Evolutionary conservation across 2,797 vertebrate genomes (phyloP), one percentile per base, ranked within the genome.

Genomic region (Rhinatrema bivittatum): DNA sequence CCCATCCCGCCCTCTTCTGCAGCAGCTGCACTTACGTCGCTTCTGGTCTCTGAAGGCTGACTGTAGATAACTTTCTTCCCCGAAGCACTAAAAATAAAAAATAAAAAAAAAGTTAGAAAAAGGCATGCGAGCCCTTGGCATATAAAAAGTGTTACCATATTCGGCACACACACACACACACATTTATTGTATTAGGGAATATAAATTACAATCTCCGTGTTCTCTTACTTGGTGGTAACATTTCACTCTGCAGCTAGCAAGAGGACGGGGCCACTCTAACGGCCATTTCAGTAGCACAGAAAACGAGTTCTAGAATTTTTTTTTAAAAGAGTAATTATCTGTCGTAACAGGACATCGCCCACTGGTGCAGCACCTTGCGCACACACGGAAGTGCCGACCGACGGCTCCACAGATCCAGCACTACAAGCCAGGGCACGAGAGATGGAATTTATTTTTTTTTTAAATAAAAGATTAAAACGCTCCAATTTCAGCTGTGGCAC

Each of bases 41-140:
- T 86, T 4, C 78, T 84, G 1, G 54, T 63, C 17, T 46, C 44
- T 3, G 66, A 31, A 0, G 87, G 80, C 58, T 90, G 87, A 60
- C 88, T 91, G 46, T 91, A 88, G 42, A 84, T 84, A 2, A 69
- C 79, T 32, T 86, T 90, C 32, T 79, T 79, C 37, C 19, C 10
- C 2, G 17, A 10, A 4, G 32, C 25, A 24, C 70, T 65, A 46
- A 2, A n/a, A 32, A 26, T 5, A 42, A 50, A 25, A 8, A 40
- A 27, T 29, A 28, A 27, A 20, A 18, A 0, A 12, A 3, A 12
- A 3, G 2, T 3, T 9, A 7, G 35, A 40, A 13, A 13, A 12
- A 30, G 1, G 1, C 29, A 10, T 7, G 7, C 9, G 6, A 29
- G 7, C n/a, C 7, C 27, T 7, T 6, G 6, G 29, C 6, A 27